Percentiles rank a stretch among this genome's conserved stretches.
These are phyloP conservation scores for Rattus rattus DNA, from an alignment of 2,113 vertebrate genomes.

Conservation along the genomic window DNA sequence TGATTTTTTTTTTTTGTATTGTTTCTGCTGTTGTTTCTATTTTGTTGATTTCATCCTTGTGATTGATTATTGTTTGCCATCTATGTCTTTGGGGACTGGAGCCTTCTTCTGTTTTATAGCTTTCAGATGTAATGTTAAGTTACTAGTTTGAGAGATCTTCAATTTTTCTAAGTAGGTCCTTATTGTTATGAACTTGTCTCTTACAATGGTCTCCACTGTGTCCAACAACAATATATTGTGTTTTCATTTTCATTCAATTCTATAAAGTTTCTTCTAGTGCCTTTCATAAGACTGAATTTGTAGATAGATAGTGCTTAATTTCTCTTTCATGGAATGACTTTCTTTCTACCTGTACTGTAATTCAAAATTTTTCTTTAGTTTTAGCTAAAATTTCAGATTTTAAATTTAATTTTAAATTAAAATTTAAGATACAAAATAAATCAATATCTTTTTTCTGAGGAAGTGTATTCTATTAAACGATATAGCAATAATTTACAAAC, in stretches of 20 bases:
- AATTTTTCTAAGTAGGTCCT: not conserved
- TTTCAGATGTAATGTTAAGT: not conserved
- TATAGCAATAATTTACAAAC: not conserved
- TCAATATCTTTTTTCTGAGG: not conserved
- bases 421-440: not conserved
- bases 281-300: too few relatives aligned
- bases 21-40: not conserved
- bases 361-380: not conserved
- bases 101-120: not conserved
- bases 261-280: not conserved
- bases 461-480: not conserved
- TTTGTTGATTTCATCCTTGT: not conserved
- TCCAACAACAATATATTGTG: not conserved
- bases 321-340: too few relatives aligned
- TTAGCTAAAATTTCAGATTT: slow-evolving; percentile 5
- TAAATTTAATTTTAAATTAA: not conserved
- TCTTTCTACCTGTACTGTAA: too few relatives aligned
- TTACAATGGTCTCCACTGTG: not conserved
- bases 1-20: not conserved
- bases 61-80: not conserved
- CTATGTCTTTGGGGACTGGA: not conserved
- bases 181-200: not conserved
- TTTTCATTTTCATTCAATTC: not conserved
- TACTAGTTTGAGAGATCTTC: not conserved
- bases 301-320: too few relatives aligned